These are phyloP conservation scores for Rafetus swinhoei DNA, from an alignment of 2,113 vertebrate species.

Conservation along the genomic window DNA sequence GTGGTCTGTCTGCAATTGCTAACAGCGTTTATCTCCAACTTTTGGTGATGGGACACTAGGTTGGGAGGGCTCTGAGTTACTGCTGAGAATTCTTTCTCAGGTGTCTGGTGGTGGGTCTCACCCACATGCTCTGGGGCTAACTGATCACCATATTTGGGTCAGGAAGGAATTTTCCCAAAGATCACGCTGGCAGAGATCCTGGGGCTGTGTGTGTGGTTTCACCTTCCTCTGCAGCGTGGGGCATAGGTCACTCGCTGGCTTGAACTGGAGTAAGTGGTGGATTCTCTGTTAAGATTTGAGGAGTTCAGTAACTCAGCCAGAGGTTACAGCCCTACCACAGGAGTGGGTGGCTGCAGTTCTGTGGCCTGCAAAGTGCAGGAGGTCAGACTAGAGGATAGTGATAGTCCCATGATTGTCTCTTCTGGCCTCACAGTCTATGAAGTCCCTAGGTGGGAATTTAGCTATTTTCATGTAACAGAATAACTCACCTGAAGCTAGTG, in stretches of 20 bases:
- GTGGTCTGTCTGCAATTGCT: background rate
- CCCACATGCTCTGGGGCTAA: background rate
- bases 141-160: background rate
- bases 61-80: background rate
- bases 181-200: background rate
- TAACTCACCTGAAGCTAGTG: background rate
- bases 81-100: background rate
- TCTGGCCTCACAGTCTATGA: background rate
- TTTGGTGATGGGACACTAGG: background rate
- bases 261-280: background rate
- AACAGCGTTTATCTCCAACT: background rate
- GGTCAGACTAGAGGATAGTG: background rate
- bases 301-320: background rate
- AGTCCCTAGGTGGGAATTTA: background rate
- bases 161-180: background rate
- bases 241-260: background rate
- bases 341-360: background rate
- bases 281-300: background rate
- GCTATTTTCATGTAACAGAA: background rate
- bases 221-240: background rate
- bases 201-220: background rate
- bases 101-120: background rate
- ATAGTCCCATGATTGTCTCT: background rate
- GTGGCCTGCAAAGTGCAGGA: background rate
- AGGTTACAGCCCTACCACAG: background rate